Base-by-base conservation (phyloP, 2,797 vertebrate genomes). In the Pygocentrus nattereri region DNA sequence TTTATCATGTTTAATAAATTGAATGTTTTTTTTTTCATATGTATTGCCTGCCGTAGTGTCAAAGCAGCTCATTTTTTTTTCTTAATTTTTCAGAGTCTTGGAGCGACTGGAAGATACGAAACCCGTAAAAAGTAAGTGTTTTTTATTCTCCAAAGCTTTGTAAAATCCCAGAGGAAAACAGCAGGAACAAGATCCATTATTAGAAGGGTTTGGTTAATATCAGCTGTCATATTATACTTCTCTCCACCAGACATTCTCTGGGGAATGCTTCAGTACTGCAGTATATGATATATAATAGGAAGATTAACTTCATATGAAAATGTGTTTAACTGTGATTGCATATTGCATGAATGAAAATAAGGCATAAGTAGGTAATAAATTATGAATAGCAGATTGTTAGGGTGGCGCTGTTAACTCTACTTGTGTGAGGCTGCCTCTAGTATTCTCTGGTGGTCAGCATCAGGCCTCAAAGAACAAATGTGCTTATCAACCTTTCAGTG, bases 111-210 rank as follows among this genome's bases (percentile, higher is more conserved):
- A 58, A 85, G 90, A 88, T 90, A 91, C 88, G 92, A 94, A 88
- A 69, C 83, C 75, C 88, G 88, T 76, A 94, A 92, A 85, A 93
- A 93, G 94, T 94, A 88, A 94, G 94, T 93, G 41, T 58, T 73
- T 76, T 69, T 80, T 80, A 74, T 69, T 62, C 56, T 62, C 25
- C 25, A 61, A 72, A 82, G 11, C 44, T 78, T 25, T 4, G 1
- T 67, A 25, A 59, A 61, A 47, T 49, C 25, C 23, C 65, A 23
- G 34, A 73, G 50, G 54, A 50, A 23, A 27, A 72, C 12, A 65
- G 27, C 41, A n/a, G 65, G 59, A 78, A 56, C 16, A 49, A 73
- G 34, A 84, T 80, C 49, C 62, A 61, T 27, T 61, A 64, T 30
- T 75, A 61, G 59, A 72, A 49, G 47, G 27, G 23, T 6, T 72